A percentile compares a stretch with the other conserved stretches of the same genome.
Conservation (phyloP, 2,888 invertebrate species). For the Ormyrus nitidulus region DNA sequence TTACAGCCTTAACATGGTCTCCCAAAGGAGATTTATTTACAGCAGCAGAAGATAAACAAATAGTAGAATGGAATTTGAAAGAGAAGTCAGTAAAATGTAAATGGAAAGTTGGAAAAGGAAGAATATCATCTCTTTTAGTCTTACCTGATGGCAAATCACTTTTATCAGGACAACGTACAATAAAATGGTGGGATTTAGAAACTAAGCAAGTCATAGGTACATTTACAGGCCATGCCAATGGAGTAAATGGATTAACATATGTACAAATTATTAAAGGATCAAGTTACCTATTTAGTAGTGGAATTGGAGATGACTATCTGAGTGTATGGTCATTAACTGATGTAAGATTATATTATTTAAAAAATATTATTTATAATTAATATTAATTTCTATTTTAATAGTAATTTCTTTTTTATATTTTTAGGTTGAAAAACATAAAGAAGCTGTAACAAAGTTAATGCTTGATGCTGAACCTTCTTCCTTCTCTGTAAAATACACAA, state of each 20-base stretch:
- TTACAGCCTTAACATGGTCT: conserved; percentile 79
- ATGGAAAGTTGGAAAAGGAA: conserved; percentile 82
- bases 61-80: conserved; percentile 76
- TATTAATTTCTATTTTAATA: not conserved
- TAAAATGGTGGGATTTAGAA: conserved; percentile 81
- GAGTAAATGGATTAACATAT: conserved; percentile 76
- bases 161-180: conserved; percentile 71
- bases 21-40: conserved; percentile 76
- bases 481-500: conserved; percentile 76
- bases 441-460: conserved; percentile 79
- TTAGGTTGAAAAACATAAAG: conserved; percentile 75
- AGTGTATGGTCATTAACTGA: conserved; percentile 77
- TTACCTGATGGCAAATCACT: conserved; percentile 69
- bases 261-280: conserved; percentile 64
- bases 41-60: conserved; percentile 79
- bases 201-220: conserved; percentile 79
- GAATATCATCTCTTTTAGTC: conserved; percentile 75
- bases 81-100: conserved; percentile 76
- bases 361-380: no score
- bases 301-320: conserved; percentile 75
- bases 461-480: conserved; percentile 83
- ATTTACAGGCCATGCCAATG: conserved; percentile 81
- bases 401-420: conserved; percentile 33
- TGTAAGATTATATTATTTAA: conserved; percentile 58
- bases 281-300: conserved; percentile 76